A percentile compares a stretch with the other conserved stretches of the same genome.
These are phyloP conservation scores for Drosophila mercatorum DNA, from an alignment of 2,888 invertebrate genomes.

Conservation along the genomic window DNA sequence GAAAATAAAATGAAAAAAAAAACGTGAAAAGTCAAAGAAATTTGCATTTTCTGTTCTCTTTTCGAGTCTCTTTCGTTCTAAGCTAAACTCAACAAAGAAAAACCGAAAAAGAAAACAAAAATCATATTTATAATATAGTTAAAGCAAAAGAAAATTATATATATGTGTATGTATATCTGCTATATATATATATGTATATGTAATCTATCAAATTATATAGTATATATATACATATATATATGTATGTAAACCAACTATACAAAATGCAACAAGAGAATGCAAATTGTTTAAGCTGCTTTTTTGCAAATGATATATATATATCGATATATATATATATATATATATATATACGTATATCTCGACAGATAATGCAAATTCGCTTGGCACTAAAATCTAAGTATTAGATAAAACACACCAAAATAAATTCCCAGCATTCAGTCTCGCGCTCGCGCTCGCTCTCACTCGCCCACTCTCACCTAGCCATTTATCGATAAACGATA, in stretches of 20 bases:
- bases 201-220: too few relatives aligned
- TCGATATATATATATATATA: constrained; percentile 17
- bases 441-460: neutral
- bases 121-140: constrained; percentile 43
- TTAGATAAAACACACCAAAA: constrained; percentile 20
- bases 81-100: constrained; percentile 23
- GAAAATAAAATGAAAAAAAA: constrained; percentile 23
- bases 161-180: constrained; percentile 27
- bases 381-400: constrained; percentile 55
- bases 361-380: constrained; percentile 50
- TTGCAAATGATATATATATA: constrained; percentile 32
- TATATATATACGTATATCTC: constrained; percentile 23
- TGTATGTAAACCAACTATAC: constrained; percentile 16
- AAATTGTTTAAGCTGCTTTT: constrained; percentile 50
- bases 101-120: neutral
- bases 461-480: neutral
- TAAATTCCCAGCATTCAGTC: constrained; percentile 19
- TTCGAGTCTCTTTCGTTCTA: constrained; percentile 21
- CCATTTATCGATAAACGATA: constrained; percentile 14
- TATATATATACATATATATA: constrained; percentile 11
- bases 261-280: constrained; percentile 36
- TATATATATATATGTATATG: constrained; percentile 14
- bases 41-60: constrained; percentile 34
- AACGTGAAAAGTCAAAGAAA: constrained; percentile 13
- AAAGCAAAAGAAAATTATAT: constrained; percentile 31